Evolutionary conservation across 2,888 invertebrate genomes (phyloP).

Genomic region (Euzetes globulus): DNA sequence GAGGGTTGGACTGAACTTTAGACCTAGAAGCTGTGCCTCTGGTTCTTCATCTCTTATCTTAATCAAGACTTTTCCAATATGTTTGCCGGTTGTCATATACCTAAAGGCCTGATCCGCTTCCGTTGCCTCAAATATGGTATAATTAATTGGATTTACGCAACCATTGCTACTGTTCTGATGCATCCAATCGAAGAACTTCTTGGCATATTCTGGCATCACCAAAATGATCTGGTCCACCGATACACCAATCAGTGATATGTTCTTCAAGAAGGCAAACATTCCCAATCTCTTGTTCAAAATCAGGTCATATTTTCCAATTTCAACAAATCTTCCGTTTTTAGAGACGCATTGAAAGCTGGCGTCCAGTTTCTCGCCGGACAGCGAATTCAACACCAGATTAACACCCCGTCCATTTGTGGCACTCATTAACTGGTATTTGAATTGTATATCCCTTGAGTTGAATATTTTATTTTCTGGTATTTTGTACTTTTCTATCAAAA

Average conservation of each 20-base stretch:
- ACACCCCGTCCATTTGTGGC: conserved; percentile 80
- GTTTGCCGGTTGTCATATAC: conserved; percentile 92
- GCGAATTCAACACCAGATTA: conserved; percentile 86
- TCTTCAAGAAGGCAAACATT: conserved; percentile 48
- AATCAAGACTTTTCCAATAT: conserved; percentile 84
- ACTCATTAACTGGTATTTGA: conserved; percentile 77
- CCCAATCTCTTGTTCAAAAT: conserved; percentile 70
- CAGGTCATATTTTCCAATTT: conserved; percentile 95
- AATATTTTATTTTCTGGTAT: conserved; percentile 72
- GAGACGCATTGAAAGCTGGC: conserved; percentile 87
- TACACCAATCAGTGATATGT: conserved; percentile 50
- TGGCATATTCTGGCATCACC: conserved; percentile 61
- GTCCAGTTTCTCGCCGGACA: conserved; percentile 89
- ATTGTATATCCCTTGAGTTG: conserved; percentile 80
- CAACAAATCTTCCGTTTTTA: conserved; percentile 84
- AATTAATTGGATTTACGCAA: conserved; percentile 80
- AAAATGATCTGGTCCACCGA: conserved; percentile 80
- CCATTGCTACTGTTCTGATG: conserved; percentile 73
- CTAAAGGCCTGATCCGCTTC: conserved; percentile 86
- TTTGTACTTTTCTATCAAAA: conserved; percentile 73
- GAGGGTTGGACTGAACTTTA: not conserved
- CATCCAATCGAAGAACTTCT: conserved; percentile 82
- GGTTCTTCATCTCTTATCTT: conserved; percentile 72
- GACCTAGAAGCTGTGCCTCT: conserved; percentile 36
- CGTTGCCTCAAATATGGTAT: conserved; percentile 72